Evolutionary conservation across 1,140 invertebrate genomes (phyloP).

Genomic region (Oscheius sp.): DNA sequence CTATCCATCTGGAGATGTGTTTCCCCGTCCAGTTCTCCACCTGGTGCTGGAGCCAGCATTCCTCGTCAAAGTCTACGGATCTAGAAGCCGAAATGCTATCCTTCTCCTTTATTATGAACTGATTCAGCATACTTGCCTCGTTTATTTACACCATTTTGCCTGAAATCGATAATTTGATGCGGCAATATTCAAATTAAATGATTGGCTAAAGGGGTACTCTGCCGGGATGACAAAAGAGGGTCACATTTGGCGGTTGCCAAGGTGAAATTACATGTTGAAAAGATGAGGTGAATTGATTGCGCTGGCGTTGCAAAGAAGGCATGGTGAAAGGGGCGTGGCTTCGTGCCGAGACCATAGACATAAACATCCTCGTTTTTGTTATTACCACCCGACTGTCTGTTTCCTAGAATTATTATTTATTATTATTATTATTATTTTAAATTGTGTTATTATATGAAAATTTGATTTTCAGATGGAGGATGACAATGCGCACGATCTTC

Average conservation of each 20-base stretch:
- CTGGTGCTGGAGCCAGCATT: neutral
- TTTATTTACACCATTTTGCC: too few species aligned
- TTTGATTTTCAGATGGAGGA: constrained; percentile 30
- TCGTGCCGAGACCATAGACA: neutral
- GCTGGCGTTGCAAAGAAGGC: too few species aligned
- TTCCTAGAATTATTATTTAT: too few species aligned
- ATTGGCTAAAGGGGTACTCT: too few species aligned
- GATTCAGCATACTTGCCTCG: neutral
- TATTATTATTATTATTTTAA: neutral
- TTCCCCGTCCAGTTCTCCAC: constrained; percentile 34
- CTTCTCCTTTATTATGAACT: constrained; percentile 1
- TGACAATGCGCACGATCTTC: constrained; percentile 36
- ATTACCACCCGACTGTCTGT: too few species aligned
- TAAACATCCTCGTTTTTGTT: neutral
- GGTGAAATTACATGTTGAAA: too few species aligned
- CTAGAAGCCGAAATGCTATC: neutral
- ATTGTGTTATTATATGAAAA: neutral
- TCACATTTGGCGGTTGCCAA: too few species aligned
- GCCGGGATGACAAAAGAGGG: too few species aligned
- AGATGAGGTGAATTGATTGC: neutral
- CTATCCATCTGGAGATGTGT: constrained; percentile 40
- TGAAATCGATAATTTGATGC: too few species aligned
- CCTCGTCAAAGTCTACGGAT: neutral
- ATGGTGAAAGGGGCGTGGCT: too few species aligned
- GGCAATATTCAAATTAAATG: too few species aligned